A percentile compares a stretch with the other conserved stretches of the same genome.
Conservation (phyloP, 2,888 invertebrate genomes). For the Hyalella azteca region DNA sequence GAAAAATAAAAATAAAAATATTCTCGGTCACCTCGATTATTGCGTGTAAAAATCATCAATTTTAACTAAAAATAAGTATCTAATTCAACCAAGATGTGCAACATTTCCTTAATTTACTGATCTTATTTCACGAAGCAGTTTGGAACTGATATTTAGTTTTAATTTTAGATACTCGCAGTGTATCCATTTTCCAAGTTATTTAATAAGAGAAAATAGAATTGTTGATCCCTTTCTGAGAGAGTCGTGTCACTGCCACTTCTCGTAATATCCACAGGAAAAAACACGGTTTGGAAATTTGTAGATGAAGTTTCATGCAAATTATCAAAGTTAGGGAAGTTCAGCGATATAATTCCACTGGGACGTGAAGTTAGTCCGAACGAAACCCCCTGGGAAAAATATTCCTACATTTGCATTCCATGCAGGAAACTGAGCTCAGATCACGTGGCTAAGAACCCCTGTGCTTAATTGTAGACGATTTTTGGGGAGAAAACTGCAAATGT, state of each 20-base stretch:
- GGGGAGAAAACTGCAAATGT: not conserved
- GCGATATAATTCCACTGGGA: constrained; percentile 1
- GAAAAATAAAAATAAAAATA: too few relatives aligned
- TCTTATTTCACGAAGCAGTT: too few relatives aligned
- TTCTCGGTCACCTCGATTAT: too few relatives aligned
- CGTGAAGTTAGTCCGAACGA: not conserved
- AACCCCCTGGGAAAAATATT: not conserved
- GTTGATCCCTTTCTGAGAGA: too few relatives aligned
- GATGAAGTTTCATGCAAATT: constrained; percentile 32
- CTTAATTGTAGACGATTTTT: not conserved
- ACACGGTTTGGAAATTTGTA: not conserved
- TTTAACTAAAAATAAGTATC: too few relatives aligned
- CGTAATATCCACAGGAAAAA: not conserved
- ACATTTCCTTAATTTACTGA: too few relatives aligned
- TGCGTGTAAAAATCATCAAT: too few relatives aligned
- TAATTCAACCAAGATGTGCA: too few relatives aligned
- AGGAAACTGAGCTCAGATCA: not conserved
- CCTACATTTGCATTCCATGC: not conserved
- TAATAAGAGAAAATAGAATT: too few relatives aligned
- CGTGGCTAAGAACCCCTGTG: not conserved
- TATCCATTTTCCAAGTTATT: too few relatives aligned
- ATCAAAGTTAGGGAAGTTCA: constrained; percentile 25
- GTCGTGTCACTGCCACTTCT: not conserved
- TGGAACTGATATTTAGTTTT: too few relatives aligned
- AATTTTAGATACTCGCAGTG: too few relatives aligned